Evolutionary conservation across 2,797 vertebrate genomes (phyloP).

Genomic region (Brachyrhaphis roseni): DNA sequence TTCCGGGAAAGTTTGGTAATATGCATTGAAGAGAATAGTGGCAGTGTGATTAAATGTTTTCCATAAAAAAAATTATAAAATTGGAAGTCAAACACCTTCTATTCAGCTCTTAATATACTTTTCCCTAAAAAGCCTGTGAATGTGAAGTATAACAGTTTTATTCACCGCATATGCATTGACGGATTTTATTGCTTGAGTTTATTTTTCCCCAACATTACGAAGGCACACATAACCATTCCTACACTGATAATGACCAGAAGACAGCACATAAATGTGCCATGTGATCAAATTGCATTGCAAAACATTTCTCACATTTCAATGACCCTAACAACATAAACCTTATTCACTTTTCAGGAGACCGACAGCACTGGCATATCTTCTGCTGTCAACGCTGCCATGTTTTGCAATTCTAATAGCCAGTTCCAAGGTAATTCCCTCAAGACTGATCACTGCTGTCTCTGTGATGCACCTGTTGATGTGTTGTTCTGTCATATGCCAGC

Average conservation of each 20-base stretch:
- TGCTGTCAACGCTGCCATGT: constrained; percentile 84
- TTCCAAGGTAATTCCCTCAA: constrained; percentile 81
- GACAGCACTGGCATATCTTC: constrained; percentile 75
- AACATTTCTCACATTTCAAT: background rate
- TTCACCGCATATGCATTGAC: background rate
- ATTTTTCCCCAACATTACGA: background rate
- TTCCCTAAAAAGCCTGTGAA: background rate
- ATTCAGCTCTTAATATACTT: background rate
- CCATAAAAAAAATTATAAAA: background rate
- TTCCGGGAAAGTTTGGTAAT: background rate
- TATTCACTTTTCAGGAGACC: constrained; percentile 81
- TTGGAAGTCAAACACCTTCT: background rate
- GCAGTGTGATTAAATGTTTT: background rate
- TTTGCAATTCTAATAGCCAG: constrained; percentile 82
- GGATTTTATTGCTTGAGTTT: background rate
- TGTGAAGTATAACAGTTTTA: background rate
- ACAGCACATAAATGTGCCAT: background rate
- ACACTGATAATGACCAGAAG: background rate
- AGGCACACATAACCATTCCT: background rate
- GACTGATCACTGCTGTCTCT: constrained; percentile 41
- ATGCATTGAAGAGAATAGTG: background rate
- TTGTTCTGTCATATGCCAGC: constrained; percentile 43
- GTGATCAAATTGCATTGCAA: background rate
- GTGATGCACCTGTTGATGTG: background rate
- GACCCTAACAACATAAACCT: background rate